Conservation (phyloP, 2,797 vertebrate genomes). For the Chrysocyon brachyurus region DNA sequence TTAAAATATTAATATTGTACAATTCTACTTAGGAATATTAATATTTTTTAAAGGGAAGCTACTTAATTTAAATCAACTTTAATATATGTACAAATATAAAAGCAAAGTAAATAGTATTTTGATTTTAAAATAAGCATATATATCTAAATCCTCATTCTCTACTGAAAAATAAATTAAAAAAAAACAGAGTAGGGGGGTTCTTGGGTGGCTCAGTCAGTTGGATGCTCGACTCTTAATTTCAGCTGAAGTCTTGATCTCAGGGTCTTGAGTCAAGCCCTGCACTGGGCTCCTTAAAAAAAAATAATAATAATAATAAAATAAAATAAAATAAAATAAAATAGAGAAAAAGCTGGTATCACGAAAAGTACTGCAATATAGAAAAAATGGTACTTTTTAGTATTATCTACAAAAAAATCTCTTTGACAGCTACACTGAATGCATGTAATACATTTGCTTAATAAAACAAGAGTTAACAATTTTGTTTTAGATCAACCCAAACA, state of each 20-base stretch:
- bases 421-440: background rate
- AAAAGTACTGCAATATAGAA: background rate
- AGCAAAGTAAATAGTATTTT: background rate
- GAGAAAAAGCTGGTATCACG: background rate
- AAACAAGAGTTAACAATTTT: background rate
- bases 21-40: background rate
- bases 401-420: constrained; percentile 11
- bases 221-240: background rate
- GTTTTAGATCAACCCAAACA: background rate
- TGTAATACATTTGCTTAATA: background rate
- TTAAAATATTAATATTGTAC: background rate
- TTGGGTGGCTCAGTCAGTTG: background rate
- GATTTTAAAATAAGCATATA: constrained; percentile 39
- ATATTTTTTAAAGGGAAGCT: background rate
- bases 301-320: background rate
- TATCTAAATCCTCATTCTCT: constrained; percentile 32
- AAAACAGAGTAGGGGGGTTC: background rate
- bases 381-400: background rate
- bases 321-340: background rate
- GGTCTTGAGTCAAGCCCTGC: background rate
- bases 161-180: constrained; percentile 48
- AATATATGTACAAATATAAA: constrained; percentile 39
- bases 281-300: background rate
- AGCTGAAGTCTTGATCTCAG: background rate
- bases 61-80: constrained; percentile 11